Base-by-base conservation (phyloP, 2,113 vertebrate species). In the Columbina picui region DNA sequence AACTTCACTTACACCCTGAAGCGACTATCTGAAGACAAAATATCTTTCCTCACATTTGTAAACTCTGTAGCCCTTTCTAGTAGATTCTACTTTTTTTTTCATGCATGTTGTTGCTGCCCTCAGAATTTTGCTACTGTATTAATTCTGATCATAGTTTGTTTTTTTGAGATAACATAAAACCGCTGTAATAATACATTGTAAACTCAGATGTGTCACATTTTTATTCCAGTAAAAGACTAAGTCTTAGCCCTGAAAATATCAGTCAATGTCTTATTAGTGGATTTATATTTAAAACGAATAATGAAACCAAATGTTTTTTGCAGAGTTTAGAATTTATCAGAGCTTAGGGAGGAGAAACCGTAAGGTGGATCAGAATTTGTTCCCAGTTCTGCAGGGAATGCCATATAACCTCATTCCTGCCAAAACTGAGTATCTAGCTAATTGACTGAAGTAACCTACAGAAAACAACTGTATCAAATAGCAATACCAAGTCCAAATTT, bases 391-490 rank as follows among this genome's bases (percentile, higher is more conserved):
- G 82, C 52, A 83, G 83, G 2, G 63, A 70, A 78, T 69, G 76
- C 93, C 52, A 29, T 63, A 55, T 21, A 84, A 47, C 26, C 86
- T 61, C 29, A 20, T 39, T 82, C 30, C 84, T 96, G 96, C 95
- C 92, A 96, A 36, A 56, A 74, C 20, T 9, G n/a, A 89, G 93
- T 4, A 84, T 64, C 87, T 94, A 75, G 41, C 68, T 91, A 78
- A 93, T 70, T 78, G 90, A 83, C 81, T 96, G 39, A 45, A 90
- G 88, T 23, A 92, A 78, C 85, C 81, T 78, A 32, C 93, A 91
- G 71, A 91, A 95, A 92, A 83, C 77, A 90, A 32, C 89, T 75
- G 79, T 27, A 95, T 96, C 82, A 36, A 57, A 95, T 91, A 49
- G 91, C 94, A 83, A 4, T 2, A n/a, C 53, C 49, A 50, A 22